Evolutionary conservation across 1,140 invertebrate genomes (phyloP).

Genomic region (Drosophila rufa): DNA sequence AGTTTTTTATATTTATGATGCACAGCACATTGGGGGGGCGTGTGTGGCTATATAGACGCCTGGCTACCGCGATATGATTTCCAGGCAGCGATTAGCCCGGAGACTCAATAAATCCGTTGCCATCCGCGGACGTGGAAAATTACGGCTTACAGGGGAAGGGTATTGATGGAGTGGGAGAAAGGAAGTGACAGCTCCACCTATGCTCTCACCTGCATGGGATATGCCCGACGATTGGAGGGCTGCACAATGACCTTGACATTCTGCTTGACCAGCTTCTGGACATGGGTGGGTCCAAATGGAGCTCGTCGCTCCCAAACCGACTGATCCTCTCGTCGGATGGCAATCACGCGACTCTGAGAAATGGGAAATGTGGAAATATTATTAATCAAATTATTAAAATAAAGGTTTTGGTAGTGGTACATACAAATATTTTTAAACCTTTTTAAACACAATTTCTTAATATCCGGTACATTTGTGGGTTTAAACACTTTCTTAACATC

Average conservation of each 20-base stretch:
- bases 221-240: conserved; percentile 98
- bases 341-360: conserved; percentile 89
- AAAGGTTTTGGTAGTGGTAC: too few species aligned
- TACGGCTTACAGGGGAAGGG: background rate
- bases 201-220: conserved; percentile 94
- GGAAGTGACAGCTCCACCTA: background rate
- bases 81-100: conserved; percentile 22
- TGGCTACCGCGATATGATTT: conserved; percentile 51
- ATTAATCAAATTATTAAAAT: background rate
- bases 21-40: conserved; percentile 41
- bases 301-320: conserved; percentile 99
- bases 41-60: conserved; percentile 26
- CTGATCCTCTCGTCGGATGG: conserved; percentile 96
- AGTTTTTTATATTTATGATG: conserved; percentile 57
- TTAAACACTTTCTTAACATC: too few species aligned
- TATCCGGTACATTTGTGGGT: too few species aligned
- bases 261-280: conserved; percentile 92
- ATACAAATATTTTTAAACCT: too few species aligned
- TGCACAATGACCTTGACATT: conserved; percentile 98
- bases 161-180: background rate
- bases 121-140: conserved; percentile 27
- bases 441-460: too few species aligned
- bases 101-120: conserved; percentile 37
- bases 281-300: conserved; percentile 96
- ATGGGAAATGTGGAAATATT: background rate